Percentiles rank a stretch among this genome's conserved stretches.
Conservation (phyloP, 2,113 vertebrate species). For the Apistogramma diplotaenia region DNA sequence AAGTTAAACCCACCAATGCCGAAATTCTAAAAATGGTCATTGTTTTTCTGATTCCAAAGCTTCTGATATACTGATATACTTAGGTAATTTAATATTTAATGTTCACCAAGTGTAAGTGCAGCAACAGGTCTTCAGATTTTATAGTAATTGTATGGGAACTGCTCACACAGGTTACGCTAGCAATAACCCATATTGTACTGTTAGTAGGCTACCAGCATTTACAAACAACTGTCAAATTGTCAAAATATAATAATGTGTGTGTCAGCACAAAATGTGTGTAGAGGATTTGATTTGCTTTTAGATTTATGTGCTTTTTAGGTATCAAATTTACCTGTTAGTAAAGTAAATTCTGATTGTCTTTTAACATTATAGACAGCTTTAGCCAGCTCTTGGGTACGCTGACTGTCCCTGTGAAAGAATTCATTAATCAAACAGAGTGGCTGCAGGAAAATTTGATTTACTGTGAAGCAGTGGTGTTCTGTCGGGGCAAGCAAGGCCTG, state of each 20-base stretch:
- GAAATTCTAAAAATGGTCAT: too few relatives aligned
- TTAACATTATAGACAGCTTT: neutral
- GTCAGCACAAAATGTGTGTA: too few relatives aligned
- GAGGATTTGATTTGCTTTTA: neutral
- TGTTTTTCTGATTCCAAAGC: too few relatives aligned
- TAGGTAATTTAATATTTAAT: too few relatives aligned
- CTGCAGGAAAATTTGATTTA: neutral
- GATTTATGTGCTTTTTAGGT: neutral
- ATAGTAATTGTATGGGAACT: too few relatives aligned
- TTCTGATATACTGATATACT: too few relatives aligned
- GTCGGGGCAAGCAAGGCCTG: neutral
- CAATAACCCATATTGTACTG: too few relatives aligned
- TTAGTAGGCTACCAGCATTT: too few relatives aligned
- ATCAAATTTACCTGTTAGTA: neutral
- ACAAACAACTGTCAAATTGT: neutral
- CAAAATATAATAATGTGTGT: neutral
- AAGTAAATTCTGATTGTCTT: neutral
- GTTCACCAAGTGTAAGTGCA: too few relatives aligned
- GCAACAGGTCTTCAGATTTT: too few relatives aligned
- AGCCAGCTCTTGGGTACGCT: neutral
- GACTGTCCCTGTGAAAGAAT: neutral
- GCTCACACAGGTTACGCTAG: too few relatives aligned
- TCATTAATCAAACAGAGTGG: neutral
- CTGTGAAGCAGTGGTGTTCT: neutral
- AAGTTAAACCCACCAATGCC: too few relatives aligned